These are phyloP conservation scores for Cyrtodaria siliqua DNA, from an alignment of 2,888 invertebrate genomes.

Conservation along the genomic window DNA sequence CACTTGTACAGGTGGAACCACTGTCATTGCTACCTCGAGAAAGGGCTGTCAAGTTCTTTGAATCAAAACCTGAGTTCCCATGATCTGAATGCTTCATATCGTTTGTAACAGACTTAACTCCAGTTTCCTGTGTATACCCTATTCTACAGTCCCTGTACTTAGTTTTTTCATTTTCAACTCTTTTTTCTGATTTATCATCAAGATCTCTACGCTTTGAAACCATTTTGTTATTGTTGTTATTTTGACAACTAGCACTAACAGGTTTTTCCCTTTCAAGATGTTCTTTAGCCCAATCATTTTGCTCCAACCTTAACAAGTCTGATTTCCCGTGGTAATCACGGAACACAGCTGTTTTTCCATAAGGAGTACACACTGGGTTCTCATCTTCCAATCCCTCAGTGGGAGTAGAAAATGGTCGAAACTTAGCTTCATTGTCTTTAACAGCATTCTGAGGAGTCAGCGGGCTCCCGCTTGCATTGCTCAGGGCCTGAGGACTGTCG, in stretches of 20 bases:
- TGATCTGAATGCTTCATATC: background rate
- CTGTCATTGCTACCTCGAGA: constrained; percentile 8
- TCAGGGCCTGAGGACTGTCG: constrained; percentile 57
- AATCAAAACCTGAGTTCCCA: background rate
- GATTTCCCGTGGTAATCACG: constrained; percentile 16
- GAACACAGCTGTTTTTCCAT: constrained; percentile 56
- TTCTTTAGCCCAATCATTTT: background rate
- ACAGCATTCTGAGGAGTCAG: constrained; percentile 43
- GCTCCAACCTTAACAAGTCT: background rate
- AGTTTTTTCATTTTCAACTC: too few species aligned
- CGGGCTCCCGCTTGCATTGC: constrained; percentile 60
- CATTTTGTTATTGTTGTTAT: too few species aligned
- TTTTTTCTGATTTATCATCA: too few species aligned
- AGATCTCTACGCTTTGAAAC: too few species aligned
- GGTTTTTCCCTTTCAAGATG: too few species aligned
- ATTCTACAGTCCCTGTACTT: too few species aligned
- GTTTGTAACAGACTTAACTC: too few species aligned
- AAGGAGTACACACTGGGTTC: constrained; percentile 48
- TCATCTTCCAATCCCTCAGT: constrained; percentile 43
- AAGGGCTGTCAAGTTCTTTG: background rate
- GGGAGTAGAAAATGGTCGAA: constrained; percentile 68
- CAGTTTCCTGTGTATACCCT: too few species aligned
- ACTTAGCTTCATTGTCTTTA: constrained; percentile 46
- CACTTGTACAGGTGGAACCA: background rate
- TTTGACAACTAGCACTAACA: too few species aligned